Evolutionary conservation across 2,113 vertebrate genomes (phyloP).

Genomic region (Entomyzon cyanotis): DNA sequence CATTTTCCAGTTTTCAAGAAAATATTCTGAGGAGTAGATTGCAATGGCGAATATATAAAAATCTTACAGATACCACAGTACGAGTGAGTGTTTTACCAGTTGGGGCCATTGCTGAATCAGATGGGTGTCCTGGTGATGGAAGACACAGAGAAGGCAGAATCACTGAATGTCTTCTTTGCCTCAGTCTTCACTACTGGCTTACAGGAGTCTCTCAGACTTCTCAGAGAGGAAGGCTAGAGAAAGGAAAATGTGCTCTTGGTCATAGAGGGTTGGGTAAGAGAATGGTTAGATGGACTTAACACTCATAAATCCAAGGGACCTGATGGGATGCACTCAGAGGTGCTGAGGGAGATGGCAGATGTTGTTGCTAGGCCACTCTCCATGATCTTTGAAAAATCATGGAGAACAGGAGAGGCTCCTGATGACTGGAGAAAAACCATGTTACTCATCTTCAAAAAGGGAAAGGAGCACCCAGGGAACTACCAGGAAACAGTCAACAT

Average conservation of each 20-base stretch:
- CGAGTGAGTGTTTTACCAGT: neutral
- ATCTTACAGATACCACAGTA: neutral
- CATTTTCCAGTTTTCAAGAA: neutral
- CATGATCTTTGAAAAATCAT: neutral
- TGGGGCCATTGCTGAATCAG: neutral
- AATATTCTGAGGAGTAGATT: neutral
- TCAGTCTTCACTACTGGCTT: neutral
- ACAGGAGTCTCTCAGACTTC: neutral
- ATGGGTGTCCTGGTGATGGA: too few relatives aligned
- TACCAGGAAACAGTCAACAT: neutral
- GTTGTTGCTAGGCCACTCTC: neutral
- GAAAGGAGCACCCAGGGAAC: fast-evolving
- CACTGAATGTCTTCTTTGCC: neutral
- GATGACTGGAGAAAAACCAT: neutral
- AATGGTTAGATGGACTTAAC: neutral
- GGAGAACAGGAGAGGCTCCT: neutral
- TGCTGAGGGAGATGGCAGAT: neutral
- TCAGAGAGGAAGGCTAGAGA: neutral
- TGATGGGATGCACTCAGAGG: neutral
- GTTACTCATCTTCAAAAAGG: neutral
- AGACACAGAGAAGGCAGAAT: neutral
- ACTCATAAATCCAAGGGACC: neutral
- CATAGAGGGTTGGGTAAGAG: neutral
- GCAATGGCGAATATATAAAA: neutral
- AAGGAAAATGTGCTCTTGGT: neutral